These are phyloP conservation scores for Plodia interpunctella DNA, from an alignment of 1,140 invertebrate genomes.

Conservation along the genomic window DNA sequence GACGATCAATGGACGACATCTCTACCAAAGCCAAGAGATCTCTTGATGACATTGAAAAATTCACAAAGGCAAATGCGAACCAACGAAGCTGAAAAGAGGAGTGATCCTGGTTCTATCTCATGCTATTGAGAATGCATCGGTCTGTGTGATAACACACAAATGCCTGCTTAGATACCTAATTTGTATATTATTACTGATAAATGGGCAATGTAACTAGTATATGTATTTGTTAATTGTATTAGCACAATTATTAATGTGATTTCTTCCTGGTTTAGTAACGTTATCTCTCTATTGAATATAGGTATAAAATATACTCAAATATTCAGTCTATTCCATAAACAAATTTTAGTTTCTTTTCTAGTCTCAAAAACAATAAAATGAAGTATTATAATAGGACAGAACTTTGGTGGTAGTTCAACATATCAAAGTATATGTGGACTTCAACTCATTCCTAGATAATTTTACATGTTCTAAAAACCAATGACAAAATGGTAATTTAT, in stretches of 20 bases:
- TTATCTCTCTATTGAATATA: no score
- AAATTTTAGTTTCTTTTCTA: conserved; percentile 15
- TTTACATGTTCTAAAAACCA: no score
- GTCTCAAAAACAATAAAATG: conserved; percentile 18
- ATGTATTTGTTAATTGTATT: conserved; percentile 18
- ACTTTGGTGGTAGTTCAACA: no score
- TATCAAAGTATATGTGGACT: no score
- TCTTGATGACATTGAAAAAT: conserved; percentile 75
- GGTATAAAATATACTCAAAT: no score
- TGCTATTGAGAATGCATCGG: conserved; percentile 20
- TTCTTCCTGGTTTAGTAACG: no score
- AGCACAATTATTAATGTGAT: no score
- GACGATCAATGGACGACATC: conserved; percentile 88
- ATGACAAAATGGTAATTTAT: no score
- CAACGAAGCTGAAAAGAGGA: conserved; percentile 76
- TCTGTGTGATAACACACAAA: conserved; percentile 3
- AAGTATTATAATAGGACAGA: no score
- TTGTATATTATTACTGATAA: conserved; percentile 14
- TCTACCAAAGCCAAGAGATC: conserved; percentile 74
- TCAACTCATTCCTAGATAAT: no score
- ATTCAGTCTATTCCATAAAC: background rate
- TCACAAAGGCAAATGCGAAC: conserved; percentile 70
- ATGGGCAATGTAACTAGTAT: conserved; percentile 19
- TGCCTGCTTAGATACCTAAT: conserved; percentile 11
- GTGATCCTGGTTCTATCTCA: conserved; percentile 30